A percentile compares a stretch with the other conserved stretches of the same genome.
Conservation (phyloP, 2,888 invertebrate species). For the Azorinus chamasolen region DNA sequence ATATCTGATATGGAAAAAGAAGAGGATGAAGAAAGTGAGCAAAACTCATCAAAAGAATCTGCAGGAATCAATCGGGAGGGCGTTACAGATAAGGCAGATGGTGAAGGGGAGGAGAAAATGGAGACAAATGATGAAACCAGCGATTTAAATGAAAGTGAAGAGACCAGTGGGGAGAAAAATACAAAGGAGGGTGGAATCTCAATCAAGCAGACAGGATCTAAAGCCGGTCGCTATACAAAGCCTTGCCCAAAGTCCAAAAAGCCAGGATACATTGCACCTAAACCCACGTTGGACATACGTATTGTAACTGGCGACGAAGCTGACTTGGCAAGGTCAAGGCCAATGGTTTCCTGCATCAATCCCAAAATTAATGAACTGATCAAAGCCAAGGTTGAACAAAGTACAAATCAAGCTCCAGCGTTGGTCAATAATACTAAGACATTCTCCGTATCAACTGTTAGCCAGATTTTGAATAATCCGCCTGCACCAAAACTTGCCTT, state of each 20-base stretch:
- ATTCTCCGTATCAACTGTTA: background rate
- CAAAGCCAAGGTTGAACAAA: conserved; percentile 57
- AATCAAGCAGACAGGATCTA: background rate
- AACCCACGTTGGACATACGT: too few relatives aligned
- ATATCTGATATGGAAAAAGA: background rate
- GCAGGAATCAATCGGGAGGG: conserved; percentile 43
- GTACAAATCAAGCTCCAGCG: conserved; percentile 5
- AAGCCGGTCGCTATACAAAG: conserved; percentile 37
- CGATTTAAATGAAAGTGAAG: conserved; percentile 12
- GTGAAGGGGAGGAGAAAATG: conserved; percentile 17
- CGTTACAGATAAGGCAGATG: conserved; percentile 32
- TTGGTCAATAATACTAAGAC: background rate
- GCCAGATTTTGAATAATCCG: background rate
- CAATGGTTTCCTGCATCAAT: conserved; percentile 36
- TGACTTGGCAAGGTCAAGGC: conserved; percentile 17
- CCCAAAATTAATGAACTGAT: conserved; percentile 46
- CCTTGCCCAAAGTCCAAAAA: conserved; percentile 61
- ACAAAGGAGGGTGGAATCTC: conserved; percentile 45
- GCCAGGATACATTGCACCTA: conserved; percentile 31
- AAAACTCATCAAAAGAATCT: conserved; percentile 58
- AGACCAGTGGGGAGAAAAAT: conserved; percentile 2
- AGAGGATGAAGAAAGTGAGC: conserved; percentile 45
- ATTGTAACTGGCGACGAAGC: too few relatives aligned
- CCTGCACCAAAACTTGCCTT: conserved; percentile 48
- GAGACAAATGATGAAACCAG: conserved; percentile 8